These are phyloP conservation scores for Eulacestoma nigropectus DNA, from an alignment of 2,113 vertebrate genomes.

Conservation along the genomic window DNA sequence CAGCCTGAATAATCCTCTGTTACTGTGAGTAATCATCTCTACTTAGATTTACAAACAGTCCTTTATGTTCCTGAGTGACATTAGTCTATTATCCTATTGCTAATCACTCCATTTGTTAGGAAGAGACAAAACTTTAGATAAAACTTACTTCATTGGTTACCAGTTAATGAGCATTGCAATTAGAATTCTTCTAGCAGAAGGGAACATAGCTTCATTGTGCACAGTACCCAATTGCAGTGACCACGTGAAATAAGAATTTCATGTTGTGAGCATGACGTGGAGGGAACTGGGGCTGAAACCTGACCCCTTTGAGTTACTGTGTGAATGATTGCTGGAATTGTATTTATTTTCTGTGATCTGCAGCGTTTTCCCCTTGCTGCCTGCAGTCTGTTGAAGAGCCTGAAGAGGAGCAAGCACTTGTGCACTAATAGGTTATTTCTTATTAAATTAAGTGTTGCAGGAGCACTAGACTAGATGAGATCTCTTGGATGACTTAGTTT, in stretches of 20 bases:
- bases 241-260: not conserved
- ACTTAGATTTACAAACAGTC: not conserved
- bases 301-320: not conserved
- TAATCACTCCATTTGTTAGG: not conserved
- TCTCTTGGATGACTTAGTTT: not conserved
- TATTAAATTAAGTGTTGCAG: not conserved
- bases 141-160: not conserved
- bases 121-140: not conserved
- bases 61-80: not conserved
- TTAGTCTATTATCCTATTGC: not conserved
- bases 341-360: not conserved
- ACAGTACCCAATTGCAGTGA: not conserved
- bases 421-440: not conserved
- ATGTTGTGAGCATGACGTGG: not conserved
- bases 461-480: not conserved
- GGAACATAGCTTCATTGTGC: not conserved
- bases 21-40: not conserved
- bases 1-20: not conserved
- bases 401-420: not conserved
- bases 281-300: not conserved
- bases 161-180: not conserved
- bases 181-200: not conserved
- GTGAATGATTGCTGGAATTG: not conserved
- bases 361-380: not conserved
- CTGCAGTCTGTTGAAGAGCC: not conserved